Percentiles rank a stretch among this genome's conserved stretches.
phyloP scores from a whole-genome alignment of 2,113 vertebrate genomes.

The Phylloscopus whistleri region DNA sequence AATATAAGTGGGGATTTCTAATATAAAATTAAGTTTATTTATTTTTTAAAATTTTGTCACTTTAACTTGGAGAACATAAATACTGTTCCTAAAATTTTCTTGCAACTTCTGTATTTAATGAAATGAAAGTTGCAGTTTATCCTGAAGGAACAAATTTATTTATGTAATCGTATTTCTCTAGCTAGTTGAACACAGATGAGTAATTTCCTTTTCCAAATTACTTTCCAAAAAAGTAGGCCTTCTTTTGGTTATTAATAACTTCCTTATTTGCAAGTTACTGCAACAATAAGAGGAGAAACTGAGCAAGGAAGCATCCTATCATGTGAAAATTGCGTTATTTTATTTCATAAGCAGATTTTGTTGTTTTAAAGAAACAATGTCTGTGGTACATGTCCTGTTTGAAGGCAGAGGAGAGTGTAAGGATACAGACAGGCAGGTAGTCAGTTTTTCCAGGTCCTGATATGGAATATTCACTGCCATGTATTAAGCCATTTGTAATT shows the following conservation, averaged over 20 bases:
- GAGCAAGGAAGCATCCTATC: background rate
- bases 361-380: background rate
- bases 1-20: accelerated
- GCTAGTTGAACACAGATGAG: background rate
- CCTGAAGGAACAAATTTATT: background rate
- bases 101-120: background rate
- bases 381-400: background rate
- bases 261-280: background rate
- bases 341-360: background rate
- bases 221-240: background rate
- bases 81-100: background rate
- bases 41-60: background rate
- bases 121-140: background rate
- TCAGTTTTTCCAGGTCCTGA: background rate
- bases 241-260: background rate
- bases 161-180: background rate
- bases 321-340: background rate
- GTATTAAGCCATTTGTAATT: background rate
- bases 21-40: background rate
- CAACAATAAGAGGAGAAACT: background rate
- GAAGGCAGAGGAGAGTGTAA: background rate
- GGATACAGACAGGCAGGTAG: background rate
- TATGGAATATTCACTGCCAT: background rate
- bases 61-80: background rate
- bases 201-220: background rate